Base-by-base conservation (phyloP, 1,140 invertebrate species). In the Ceratina japonica region DNA sequence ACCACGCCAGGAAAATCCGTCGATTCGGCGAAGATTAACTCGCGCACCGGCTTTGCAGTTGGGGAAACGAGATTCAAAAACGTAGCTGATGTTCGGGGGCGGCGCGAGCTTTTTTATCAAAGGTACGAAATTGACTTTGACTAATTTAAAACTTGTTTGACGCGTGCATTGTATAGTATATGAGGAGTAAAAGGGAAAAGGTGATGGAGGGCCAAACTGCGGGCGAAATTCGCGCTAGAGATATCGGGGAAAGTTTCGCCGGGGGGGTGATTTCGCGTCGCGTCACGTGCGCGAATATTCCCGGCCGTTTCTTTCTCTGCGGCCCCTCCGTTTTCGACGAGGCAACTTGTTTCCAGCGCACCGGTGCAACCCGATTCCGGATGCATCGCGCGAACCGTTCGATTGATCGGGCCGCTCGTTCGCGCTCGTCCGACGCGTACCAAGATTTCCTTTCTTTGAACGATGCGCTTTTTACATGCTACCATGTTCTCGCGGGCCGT, bases 271-370 rank as follows among this genome's bases (percentile, higher is more conserved):
- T 65, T 75, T 65, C 72, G 51, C 12, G 24, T 37, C n/a, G 15
- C 4, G 62, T 75, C 72, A 75, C 72, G 62, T 44, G 59, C 62
- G 10, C 51, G 62, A 54, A 56, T 65, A 65, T 52, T 59, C 44
- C 18, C 10, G 22, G 4, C 4, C 44, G 22, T 63, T 49, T 61
- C 16, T 27, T 61, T 52, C 2, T 20, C 56, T 18, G 18, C n/a
- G n/a, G n/a, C 52, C 52, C 52, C 52, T 16, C 52, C 18, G 15
- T 18, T 70, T 22, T 58, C 54, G 7, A 31, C 52, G 13, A 22
- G 68, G 18, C 27, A 70, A 70, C 68, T 58, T 70, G 54, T 70
- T 66, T 70, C 31, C 37, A 10, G 27, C 27, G 27, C 27, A 31
- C 4, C 4, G 13, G 16, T 56, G 66, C 54, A 37, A 58, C 31